Evolutionary conservation across 2,113 vertebrate genomes (phyloP).

Genomic region (Nasalis larvatus): DNA sequence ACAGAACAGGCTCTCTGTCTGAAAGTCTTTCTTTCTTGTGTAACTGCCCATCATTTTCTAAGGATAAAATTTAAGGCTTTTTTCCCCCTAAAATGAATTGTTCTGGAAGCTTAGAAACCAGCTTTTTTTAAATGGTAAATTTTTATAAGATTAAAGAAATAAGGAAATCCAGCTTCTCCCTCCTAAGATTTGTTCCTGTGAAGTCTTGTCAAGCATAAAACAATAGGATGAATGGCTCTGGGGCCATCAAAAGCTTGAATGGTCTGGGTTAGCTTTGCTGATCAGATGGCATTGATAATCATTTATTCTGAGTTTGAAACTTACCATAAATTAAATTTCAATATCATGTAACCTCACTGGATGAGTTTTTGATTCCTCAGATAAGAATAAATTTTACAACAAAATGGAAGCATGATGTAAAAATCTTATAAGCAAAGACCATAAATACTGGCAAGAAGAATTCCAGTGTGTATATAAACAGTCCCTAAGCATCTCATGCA

Average conservation of each 20-base stretch:
- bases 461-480: background rate
- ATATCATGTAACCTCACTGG: background rate
- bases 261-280: background rate
- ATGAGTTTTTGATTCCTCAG: background rate
- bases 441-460: conserved; percentile 12
- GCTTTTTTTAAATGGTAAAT: background rate
- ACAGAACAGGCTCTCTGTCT: background rate
- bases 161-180: background rate
- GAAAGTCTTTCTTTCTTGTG: background rate
- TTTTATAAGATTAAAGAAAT: background rate
- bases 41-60: background rate
- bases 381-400: background rate
- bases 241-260: conserved; percentile 70
- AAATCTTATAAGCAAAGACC: conserved; percentile 12
- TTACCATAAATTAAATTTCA: background rate
- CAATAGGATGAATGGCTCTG: conserved; percentile 65
- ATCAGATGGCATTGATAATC: background rate
- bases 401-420: background rate
- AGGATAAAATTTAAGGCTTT: background rate
- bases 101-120: conserved; percentile 9
- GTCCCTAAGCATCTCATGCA: background rate
- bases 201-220: conserved; percentile 50
- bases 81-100: background rate
- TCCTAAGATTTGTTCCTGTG: conserved; percentile 13
- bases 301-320: background rate